phyloP scores from a whole-genome alignment of 1,140 invertebrate species.

The Lithobius niger region DNA sequence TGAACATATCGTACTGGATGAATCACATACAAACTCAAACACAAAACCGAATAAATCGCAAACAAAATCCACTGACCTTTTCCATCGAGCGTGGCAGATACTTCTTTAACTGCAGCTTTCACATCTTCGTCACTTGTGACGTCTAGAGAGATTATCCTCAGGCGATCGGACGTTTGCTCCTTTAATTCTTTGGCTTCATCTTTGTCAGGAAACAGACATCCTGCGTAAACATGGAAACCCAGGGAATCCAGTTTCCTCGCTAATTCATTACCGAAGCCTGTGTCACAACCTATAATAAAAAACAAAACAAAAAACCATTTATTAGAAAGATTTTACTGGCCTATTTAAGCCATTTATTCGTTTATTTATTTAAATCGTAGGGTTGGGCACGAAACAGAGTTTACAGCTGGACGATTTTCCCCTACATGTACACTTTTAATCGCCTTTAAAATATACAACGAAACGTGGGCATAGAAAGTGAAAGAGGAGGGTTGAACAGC shows the following conservation, averaged over 20 bases:
- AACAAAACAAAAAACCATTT: neutral
- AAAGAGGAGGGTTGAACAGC: too few relatives aligned
- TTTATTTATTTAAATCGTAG: too few relatives aligned
- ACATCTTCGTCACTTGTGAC: slow-evolving; percentile 48
- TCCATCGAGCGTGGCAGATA: slow-evolving; percentile 13
- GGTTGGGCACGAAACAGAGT: too few relatives aligned
- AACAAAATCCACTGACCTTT: slow-evolving; percentile 12
- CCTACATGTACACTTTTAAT: too few relatives aligned
- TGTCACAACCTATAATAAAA: slow-evolving; percentile 26
- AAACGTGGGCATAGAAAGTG: too few relatives aligned
- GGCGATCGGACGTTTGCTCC: slow-evolving; percentile 21
- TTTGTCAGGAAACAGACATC: slow-evolving; percentile 43
- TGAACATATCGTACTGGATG: too few relatives aligned
- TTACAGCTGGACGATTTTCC: too few relatives aligned
- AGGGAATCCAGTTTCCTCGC: slow-evolving; percentile 29
- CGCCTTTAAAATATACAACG: too few relatives aligned
- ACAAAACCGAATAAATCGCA: too few relatives aligned
- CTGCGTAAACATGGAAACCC: slow-evolving; percentile 42
- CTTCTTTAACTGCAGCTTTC: slow-evolving; percentile 15
- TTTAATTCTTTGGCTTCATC: slow-evolving; percentile 31
- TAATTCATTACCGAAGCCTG: slow-evolving; percentile 31
- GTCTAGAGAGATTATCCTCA: slow-evolving; percentile 44
- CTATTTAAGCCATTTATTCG: too few relatives aligned
- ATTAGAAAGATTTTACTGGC: too few relatives aligned
- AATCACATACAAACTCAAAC: too few relatives aligned